Base-by-base conservation (phyloP, 2,113 vertebrate genomes). In the Spheniscus mendiculus region DNA sequence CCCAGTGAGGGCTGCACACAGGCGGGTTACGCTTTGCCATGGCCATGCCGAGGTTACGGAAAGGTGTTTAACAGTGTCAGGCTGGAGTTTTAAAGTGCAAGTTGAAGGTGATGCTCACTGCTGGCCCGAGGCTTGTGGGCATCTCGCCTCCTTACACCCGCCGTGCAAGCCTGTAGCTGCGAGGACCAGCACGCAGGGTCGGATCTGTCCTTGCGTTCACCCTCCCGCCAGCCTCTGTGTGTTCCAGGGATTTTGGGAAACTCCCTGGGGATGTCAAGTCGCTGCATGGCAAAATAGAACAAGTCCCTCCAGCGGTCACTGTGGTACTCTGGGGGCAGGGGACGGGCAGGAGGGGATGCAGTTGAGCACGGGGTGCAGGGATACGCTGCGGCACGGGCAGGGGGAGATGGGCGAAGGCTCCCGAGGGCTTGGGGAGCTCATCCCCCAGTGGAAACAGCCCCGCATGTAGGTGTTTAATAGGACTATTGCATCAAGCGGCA, bases 391-490 rank as follows among this genome's bases (percentile, higher is more conserved):
- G 29, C 59, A 19, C 0, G 5, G 72, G 32, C 42, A 52, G 22
- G 7, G 34, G 9, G 13, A 93, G 23, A 45, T 20, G 72, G 36
- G 17, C 5, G 3, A 61, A 47, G 81, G 56, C n/a, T 87, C 26
- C 29, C 1, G 6, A 74, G 91, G 83, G 65, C 29, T 2, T 3
- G 29, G 58, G 86, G 72, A 88, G 26, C 71, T 89, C 18, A 1
- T n/a, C 58, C 36, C 86, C 50, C 5, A 3, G 40, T 25, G 36
- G 55, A 65, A 90, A 42, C 62, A 80, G 59, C 87, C 90, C 92
- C 1, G 5, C 1, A 16, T 89, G 97, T 85, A 85, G 97, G 96
- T 97, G 95, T 97, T 97, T 95, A 96, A 97, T 92, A 77, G 95
- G 87, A 65, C 45, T 67, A 67, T 71, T 11, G n/a, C 79, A 67